Evolutionary conservation across 2,888 invertebrate genomes (phyloP).

Genomic region (Sympetrum striolatum): DNA sequence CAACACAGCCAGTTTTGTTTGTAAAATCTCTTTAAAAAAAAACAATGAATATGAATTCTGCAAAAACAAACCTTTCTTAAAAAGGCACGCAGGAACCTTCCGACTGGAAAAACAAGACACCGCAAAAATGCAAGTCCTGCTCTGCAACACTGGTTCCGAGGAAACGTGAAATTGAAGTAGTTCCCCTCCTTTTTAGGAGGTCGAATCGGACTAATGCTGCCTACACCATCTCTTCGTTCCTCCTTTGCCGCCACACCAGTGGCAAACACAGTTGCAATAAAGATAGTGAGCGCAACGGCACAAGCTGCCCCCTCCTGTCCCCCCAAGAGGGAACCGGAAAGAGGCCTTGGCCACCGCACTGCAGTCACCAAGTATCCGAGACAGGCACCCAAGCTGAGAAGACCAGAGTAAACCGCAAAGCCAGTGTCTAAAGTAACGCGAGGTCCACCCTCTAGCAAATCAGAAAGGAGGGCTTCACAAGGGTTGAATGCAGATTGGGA

Average conservation of each 20-base stretch:
- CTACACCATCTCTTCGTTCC: neutral
- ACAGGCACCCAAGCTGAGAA: conserved; percentile 55
- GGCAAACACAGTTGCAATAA: conserved; percentile 51
- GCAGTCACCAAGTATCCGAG: conserved; percentile 55
- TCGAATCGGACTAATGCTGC: neutral
- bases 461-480: conserved; percentile 54
- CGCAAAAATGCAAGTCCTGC: neutral
- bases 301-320: conserved; percentile 54
- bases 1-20: too few species aligned
- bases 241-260: conserved; percentile 47
- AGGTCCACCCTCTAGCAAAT: conserved; percentile 51
- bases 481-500: conserved; percentile 54
- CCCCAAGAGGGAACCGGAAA: conserved; percentile 41
- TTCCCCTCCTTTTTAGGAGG: neutral
- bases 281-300: conserved; percentile 51
- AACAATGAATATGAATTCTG: neutral
- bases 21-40: too few species aligned
- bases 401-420: conserved; percentile 54
- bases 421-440: conserved; percentile 49
- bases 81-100: neutral
- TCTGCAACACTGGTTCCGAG: neutral
- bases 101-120: neutral
- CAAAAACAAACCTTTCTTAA: conserved; percentile 2
- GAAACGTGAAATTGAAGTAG: neutral
- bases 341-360: conserved; percentile 51